Evolutionary conservation across 2,888 invertebrate species (phyloP).

Genomic region (Heteropelma amictum): DNA sequence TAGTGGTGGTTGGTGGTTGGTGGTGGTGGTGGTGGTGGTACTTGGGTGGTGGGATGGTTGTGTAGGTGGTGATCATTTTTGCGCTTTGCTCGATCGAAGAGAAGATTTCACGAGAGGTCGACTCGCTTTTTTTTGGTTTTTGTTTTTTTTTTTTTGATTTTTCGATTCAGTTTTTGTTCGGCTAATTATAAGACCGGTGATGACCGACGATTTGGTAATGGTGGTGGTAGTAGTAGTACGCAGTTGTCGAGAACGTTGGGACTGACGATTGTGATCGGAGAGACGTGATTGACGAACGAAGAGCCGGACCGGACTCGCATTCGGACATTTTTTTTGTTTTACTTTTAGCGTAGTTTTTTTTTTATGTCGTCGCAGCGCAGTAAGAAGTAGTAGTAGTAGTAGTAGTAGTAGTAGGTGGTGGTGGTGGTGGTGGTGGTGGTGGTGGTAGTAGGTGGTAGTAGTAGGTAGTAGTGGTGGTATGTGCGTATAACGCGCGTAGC

Average conservation of each 20-base stretch:
- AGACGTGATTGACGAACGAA: slow-evolving; percentile 71
- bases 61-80: slow-evolving; percentile 77
- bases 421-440: slow-evolving; percentile 71
- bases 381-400: slow-evolving; percentile 71
- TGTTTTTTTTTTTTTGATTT: no score
- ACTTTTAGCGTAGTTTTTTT: slow-evolving; percentile 26
- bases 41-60: slow-evolving; percentile 76
- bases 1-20: slow-evolving; percentile 73
- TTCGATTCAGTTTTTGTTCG: slow-evolving; percentile 46
- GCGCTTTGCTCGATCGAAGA: slow-evolving; percentile 76
- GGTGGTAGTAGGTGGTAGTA: slow-evolving; percentile 65
- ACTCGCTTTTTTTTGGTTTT: slow-evolving; percentile 60
- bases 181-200: slow-evolving; percentile 60
- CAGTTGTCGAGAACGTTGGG: slow-evolving; percentile 64
- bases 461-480: slow-evolving; percentile 59
- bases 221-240: slow-evolving; percentile 64
- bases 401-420: slow-evolving; percentile 71
- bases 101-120: slow-evolving; percentile 73
- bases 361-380: slow-evolving; percentile 49
- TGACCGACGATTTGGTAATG: slow-evolving; percentile 65
- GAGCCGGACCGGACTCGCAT: slow-evolving; percentile 65
- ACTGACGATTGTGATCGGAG: slow-evolving; percentile 57
- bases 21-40: slow-evolving; percentile 69
- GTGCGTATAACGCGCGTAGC: slow-evolving; percentile 48
- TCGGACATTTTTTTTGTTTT: slow-evolving; percentile 60